Evolutionary conservation across 2,888 invertebrate genomes (phyloP).

Genomic region (Bellardia pandia): DNA sequence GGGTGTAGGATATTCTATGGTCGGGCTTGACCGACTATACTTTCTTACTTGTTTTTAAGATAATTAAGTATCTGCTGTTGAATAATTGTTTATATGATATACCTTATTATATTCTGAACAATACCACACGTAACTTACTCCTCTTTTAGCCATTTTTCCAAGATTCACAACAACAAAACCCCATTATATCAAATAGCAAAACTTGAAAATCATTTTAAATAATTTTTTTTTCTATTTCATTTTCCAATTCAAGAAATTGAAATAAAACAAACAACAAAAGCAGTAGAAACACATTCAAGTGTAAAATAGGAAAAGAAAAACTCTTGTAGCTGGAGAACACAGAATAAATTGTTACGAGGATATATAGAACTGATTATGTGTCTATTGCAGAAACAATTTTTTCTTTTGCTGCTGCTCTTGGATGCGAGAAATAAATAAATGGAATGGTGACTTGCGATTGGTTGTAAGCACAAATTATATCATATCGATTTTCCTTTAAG

Average conservation of each 20-base stretch:
- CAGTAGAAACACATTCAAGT: slow-evolving; percentile 10
- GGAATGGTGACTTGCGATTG: slow-evolving; percentile 19
- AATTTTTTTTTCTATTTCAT: slow-evolving; percentile 12
- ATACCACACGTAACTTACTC: too few species aligned
- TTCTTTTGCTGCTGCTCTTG: not conserved
- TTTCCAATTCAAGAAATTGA: slow-evolving; percentile 1
- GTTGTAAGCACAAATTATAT: not conserved
- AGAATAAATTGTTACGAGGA: not conserved
- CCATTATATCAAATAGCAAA: slow-evolving; percentile 36
- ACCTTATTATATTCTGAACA: too few species aligned
- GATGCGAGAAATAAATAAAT: slow-evolving; percentile 2
- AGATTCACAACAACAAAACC: too few species aligned
- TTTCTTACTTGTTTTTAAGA: too few species aligned
- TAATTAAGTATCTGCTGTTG: too few species aligned
- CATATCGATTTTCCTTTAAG: not conserved
- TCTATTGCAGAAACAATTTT: not conserved
- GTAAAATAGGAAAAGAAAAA: slow-evolving; percentile 21
- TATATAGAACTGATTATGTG: not conserved
- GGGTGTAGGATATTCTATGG: too few species aligned
- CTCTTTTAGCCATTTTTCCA: too few species aligned
- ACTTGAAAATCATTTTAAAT: slow-evolving; percentile 55
- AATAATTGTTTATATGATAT: too few species aligned
- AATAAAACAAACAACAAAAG: not conserved
- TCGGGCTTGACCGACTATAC: too few species aligned
- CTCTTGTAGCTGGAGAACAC: not conserved